These are phyloP conservation scores for Neocloeon triangulifer DNA, from an alignment of 1,140 invertebrate genomes.

Conservation along the genomic window DNA sequence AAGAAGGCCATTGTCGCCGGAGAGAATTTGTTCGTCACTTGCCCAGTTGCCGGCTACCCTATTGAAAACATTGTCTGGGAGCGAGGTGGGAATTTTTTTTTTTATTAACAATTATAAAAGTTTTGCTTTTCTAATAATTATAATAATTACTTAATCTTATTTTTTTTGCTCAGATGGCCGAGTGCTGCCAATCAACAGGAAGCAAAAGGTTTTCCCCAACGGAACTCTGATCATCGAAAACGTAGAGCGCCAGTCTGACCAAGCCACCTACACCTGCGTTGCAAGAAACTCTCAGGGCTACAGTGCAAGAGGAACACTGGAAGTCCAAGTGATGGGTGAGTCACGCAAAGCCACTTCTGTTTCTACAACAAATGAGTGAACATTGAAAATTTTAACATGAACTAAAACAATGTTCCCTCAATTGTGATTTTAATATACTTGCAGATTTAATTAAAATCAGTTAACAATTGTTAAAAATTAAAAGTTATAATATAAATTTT, in stretches of 20 bases:
- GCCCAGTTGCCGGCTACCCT: slow-evolving; percentile 84
- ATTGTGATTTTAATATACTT: too few relatives aligned
- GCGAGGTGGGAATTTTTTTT: slow-evolving; percentile 30
- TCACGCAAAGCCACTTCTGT: slow-evolving; percentile 2
- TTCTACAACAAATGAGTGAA: too few relatives aligned
- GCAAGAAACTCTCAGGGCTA: slow-evolving; percentile 77
- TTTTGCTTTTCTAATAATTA: too few relatives aligned
- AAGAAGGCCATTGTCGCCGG: slow-evolving; percentile 88
- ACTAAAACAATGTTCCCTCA: too few relatives aligned
- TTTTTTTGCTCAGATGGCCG: slow-evolving; percentile 26
- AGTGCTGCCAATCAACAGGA: slow-evolving; percentile 76
- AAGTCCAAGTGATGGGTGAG: slow-evolving; percentile 92
- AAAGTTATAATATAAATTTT: too few relatives aligned
- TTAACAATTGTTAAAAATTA: too few relatives aligned
- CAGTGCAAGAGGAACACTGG: slow-evolving; percentile 60
- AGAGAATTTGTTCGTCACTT: slow-evolving; percentile 66
- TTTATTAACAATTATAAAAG: slow-evolving; percentile 3
- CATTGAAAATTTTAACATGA: too few relatives aligned
- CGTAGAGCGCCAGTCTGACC: slow-evolving; percentile 75
- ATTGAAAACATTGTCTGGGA: slow-evolving; percentile 88
- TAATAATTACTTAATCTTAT: slow-evolving; percentile 2
- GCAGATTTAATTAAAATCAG: too few relatives aligned
- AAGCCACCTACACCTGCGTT: slow-evolving; percentile 84
- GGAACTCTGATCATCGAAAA: slow-evolving; percentile 85
- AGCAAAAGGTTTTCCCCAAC: slow-evolving; percentile 83